Conservation (phyloP, 2,888 invertebrate genomes). For the Dascillus cervinus region DNA sequence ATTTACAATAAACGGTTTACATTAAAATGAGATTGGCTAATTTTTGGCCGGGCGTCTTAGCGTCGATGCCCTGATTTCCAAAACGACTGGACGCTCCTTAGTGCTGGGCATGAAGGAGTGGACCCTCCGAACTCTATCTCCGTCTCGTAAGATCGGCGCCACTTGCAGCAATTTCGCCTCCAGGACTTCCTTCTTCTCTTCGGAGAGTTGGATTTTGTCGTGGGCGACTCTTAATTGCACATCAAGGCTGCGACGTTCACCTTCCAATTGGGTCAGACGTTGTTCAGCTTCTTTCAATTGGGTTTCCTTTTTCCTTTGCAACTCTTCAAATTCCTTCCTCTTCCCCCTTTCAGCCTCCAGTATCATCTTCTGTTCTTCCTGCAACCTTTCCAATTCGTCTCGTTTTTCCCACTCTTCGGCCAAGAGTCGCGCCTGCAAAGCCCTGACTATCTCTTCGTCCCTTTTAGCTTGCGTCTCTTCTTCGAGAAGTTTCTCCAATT, state of each 20-base stretch:
- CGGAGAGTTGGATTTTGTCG: slow-evolving; percentile 60
- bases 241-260: slow-evolving; percentile 61
- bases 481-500: slow-evolving; percentile 63
- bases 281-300: slow-evolving; percentile 66
- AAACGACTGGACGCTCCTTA: slow-evolving; percentile 44
- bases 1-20: too few species aligned
- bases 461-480: slow-evolving; percentile 79
- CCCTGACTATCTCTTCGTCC: slow-evolving; percentile 75
- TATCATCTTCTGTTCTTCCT: slow-evolving; percentile 65
- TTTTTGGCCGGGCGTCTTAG: slow-evolving; percentile 25
- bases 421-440: slow-evolving; percentile 62
- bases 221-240: slow-evolving; percentile 61
- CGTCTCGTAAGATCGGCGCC: slow-evolving; percentile 49
- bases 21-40: too few species aligned
- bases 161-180: slow-evolving; percentile 50
- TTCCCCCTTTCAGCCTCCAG: slow-evolving; percentile 68
- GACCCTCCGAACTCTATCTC: slow-evolving; percentile 56
- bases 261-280: slow-evolving; percentile 61
- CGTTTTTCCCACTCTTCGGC: slow-evolving; percentile 79
- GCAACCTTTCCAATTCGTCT: slow-evolving; percentile 72
- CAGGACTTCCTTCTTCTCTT: slow-evolving; percentile 52
- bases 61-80: slow-evolving; percentile 38
- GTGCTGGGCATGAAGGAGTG: slow-evolving; percentile 65
- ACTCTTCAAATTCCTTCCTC: slow-evolving; percentile 63
- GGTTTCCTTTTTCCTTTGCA: slow-evolving; percentile 63